Evolutionary conservation across 1,140 invertebrate species (phyloP), one percentile per base, ranked within the genome.

Genomic region (Caenorhabditis latens): DNA sequence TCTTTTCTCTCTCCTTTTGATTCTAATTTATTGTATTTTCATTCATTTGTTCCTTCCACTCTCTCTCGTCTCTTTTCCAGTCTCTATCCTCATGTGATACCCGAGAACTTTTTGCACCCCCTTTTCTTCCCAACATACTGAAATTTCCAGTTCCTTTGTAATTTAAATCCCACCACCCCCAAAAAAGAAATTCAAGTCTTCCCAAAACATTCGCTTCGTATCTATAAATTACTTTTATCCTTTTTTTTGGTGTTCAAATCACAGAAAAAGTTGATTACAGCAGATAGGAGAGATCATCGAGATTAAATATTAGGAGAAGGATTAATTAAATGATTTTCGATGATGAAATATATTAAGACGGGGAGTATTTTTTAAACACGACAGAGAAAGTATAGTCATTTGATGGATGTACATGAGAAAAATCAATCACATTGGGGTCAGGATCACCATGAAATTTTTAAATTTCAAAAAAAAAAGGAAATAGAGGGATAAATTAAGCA

Each of bases 1-100:
- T 65, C 42, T 16, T 46, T 6, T 79, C 9, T 24, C 42, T 79
- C 21, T 50, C 71, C 32, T 32, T 32, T 32, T 32, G 32, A 32
- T 32, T 79, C 14, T 79, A 79, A 79, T 79, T 79, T 79, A 79
- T 79, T 79, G 71, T 79, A 79, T 79, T 79, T 71, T 71, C 19
- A 14, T 58, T 19, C n/a, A 19, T n/a, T 58, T n/a, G 3, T 40
- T 63, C 24, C 13, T 24, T 21, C 14, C 21, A 32, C 24, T 32
- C 61, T 63, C 61, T 63, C 65, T 46, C 19, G n/a, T n/a, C 9
- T 42, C 67, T 48, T 71, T 71, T 71, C 42, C 67, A 71, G 67
- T 71, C 67, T 71, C 67, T 71, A 71, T 71, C 67, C 67, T 71
- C 67, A 79, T 79, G 71, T 79, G 71, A 79, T 79, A 43, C 40